phyloP scores from a whole-genome alignment of 2,797 vertebrate species.

The Rousettus madagascariensis region DNA sequence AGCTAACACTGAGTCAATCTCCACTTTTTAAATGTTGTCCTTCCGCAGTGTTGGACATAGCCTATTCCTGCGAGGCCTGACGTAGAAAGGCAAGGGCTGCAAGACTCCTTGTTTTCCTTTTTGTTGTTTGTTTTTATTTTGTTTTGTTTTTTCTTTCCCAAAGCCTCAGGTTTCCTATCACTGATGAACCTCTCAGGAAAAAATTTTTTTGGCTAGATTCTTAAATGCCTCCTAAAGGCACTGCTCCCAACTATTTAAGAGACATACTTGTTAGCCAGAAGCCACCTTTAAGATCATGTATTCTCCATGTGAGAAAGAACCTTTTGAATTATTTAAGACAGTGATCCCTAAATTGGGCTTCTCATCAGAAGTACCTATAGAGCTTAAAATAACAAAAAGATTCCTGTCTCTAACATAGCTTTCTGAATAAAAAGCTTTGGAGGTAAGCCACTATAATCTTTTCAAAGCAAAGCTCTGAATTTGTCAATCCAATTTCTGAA shows the following conservation, averaged over 20 bases:
- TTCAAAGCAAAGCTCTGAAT: background rate
- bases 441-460: background rate
- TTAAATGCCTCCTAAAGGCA: background rate
- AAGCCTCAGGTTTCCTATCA: background rate
- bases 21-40: background rate
- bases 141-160: background rate
- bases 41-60: background rate
- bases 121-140: no score
- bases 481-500: background rate
- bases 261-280: background rate
- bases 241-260: background rate
- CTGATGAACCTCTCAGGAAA: background rate
- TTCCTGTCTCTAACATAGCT: background rate
- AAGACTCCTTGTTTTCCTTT: background rate
- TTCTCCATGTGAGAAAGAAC: background rate
- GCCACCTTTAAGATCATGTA: background rate
- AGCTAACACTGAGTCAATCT: background rate
- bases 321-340: background rate
- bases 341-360: conserved; percentile 12
- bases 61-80: background rate
- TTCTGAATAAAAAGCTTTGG: background rate
- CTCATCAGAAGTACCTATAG: background rate
- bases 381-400: background rate
- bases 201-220: background rate
- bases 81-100: background rate